Conservation (phyloP, 2,888 invertebrate genomes). For the Thumatha senex region DNA sequence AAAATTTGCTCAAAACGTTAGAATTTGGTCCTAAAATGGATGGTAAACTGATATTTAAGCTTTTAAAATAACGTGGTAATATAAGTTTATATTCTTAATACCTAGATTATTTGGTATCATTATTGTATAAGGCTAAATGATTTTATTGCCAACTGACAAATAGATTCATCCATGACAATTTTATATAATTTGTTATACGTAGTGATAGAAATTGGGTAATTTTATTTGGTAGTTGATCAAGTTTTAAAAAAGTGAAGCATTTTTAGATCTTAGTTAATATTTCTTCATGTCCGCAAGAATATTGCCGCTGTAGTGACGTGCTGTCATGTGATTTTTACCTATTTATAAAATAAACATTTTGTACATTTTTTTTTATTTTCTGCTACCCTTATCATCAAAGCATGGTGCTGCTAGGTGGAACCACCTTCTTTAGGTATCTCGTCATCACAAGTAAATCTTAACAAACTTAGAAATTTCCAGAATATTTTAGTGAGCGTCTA, state of each 20-base stretch:
- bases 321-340: constrained; percentile 65
- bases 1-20: constrained; percentile 6
- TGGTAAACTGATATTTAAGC: background rate
- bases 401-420: too few relatives aligned
- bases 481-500: too few relatives aligned
- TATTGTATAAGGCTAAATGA: too few relatives aligned
- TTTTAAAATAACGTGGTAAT: background rate
- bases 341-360: constrained; percentile 59
- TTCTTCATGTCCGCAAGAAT: constrained; percentile 19
- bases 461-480: too few relatives aligned
- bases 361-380: background rate
- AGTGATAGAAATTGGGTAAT: background rate
- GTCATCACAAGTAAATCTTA: too few relatives aligned
- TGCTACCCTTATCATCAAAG: too few relatives aligned
- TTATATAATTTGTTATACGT: background rate
- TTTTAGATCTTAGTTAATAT: constrained; percentile 19
- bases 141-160: background rate
- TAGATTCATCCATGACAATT: background rate
- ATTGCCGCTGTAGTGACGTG: constrained; percentile 55
- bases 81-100: too few relatives aligned
- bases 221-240: background rate
- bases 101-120: too few relatives aligned
- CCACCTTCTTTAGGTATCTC: too few relatives aligned
- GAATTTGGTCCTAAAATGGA: background rate
- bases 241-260: constrained; percentile 14